A percentile compares a stretch with the other conserved stretches of the same genome.
phyloP scores from a whole-genome alignment of 2,888 invertebrate genomes.

The Morpho achilles region DNA sequence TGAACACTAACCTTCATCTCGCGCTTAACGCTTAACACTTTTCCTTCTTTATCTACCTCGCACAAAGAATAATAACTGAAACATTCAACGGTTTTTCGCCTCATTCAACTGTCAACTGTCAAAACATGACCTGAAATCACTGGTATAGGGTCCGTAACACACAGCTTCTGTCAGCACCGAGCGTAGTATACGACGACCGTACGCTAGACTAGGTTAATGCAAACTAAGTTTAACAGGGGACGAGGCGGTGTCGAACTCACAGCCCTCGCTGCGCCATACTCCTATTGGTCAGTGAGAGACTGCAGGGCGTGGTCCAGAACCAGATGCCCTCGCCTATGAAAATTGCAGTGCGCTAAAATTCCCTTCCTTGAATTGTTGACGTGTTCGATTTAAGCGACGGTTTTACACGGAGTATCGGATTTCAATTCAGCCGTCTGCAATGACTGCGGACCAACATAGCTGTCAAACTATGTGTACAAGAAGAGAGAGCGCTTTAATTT shows the following conservation, averaged over 20 bases:
- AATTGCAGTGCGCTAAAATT: slow-evolving; percentile 32
- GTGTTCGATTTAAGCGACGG: slow-evolving; percentile 28
- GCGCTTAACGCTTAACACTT: slow-evolving; percentile 61
- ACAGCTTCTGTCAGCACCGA: not conserved
- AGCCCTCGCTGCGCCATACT: slow-evolving; percentile 23
- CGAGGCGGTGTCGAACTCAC: slow-evolving; percentile 39
- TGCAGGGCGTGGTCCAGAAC: slow-evolving; percentile 34
- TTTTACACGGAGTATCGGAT: slow-evolving; percentile 39
- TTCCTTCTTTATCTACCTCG: slow-evolving; percentile 32
- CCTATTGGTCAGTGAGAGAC: slow-evolving; percentile 40
- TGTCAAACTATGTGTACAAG: not conserved
- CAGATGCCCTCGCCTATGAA: slow-evolving; percentile 40
- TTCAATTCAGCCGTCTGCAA: slow-evolving; percentile 31
- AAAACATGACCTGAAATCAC: slow-evolving; percentile 36
- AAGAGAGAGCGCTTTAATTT: too few relatives aligned
- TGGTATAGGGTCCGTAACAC: slow-evolving; percentile 7
- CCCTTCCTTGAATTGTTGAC: slow-evolving; percentile 42
- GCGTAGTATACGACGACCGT: slow-evolving; percentile 35
- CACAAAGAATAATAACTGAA: slow-evolving; percentile 43
- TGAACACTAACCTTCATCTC: slow-evolving; percentile 64
- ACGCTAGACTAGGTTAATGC: slow-evolving; percentile 41
- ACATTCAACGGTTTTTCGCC: slow-evolving; percentile 35
- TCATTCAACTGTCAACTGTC: slow-evolving; percentile 40
- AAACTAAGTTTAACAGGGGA: slow-evolving; percentile 43
- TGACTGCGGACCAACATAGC: not conserved